Evolutionary conservation across 2,113 vertebrate species (phyloP).

Genomic region (Lagenorhynchus albirostris): DNA sequence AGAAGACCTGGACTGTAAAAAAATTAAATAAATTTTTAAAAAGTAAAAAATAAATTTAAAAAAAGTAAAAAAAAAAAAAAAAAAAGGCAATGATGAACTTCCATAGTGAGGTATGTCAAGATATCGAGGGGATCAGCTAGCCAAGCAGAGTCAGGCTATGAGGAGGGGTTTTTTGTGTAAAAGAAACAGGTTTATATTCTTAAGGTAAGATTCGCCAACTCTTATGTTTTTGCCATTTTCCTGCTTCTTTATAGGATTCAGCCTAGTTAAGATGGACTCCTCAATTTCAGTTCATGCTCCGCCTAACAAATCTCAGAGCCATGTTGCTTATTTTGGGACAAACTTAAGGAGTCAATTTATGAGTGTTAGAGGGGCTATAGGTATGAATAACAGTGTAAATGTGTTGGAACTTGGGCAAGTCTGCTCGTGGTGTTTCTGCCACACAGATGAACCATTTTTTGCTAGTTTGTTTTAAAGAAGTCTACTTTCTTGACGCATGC

Average conservation of each 20-base stretch:
- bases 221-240: neutral
- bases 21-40: too few relatives aligned
- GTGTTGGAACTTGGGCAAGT: neutral
- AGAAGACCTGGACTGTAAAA: too few relatives aligned
- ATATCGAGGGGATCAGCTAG: neutral
- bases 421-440: neutral
- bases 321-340: neutral
- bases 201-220: neutral
- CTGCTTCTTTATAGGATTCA: neutral
- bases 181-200: neutral
- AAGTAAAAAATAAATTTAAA: too few relatives aligned
- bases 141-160: neutral
- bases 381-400: neutral
- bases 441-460: neutral
- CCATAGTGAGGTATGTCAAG: neutral
- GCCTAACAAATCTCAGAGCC: neutral
- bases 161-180: rapidly evolving
- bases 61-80: too few relatives aligned
- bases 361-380: neutral
- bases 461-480: neutral
- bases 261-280: neutral
- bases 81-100: neutral
- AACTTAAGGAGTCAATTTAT: neutral
- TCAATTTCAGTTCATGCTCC: neutral
- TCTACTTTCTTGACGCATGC: neutral